These are phyloP conservation scores for Lithophane semibrunnea DNA, from an alignment of 2,888 invertebrate genomes.

Conservation along the genomic window DNA sequence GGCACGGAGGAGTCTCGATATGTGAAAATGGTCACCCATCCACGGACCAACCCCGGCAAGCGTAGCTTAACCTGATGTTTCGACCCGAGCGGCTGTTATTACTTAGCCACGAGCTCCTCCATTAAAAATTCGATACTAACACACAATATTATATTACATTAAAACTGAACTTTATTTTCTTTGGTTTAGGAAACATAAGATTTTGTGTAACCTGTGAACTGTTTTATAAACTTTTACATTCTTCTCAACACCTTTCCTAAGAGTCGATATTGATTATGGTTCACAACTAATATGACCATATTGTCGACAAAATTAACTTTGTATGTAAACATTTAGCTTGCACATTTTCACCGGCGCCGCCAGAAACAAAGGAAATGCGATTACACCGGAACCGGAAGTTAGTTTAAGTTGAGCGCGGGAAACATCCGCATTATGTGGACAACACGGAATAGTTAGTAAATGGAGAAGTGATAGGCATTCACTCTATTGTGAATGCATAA, in stretches of 20 bases:
- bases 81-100: no score
- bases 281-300: neutral
- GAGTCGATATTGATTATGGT: neutral
- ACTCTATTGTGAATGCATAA: no score
- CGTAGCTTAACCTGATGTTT: no score
- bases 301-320: slow-evolving; percentile 50
- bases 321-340: slow-evolving; percentile 71
- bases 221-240: neutral
- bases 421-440: slow-evolving; percentile 76
- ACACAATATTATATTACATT: no score
- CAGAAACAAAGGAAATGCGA: slow-evolving; percentile 85
- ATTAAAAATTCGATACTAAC: no score
- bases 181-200: neutral
- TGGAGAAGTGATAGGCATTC: slow-evolving; percentile 6
- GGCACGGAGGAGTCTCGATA: no score
- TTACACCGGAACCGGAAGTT: slow-evolving; percentile 85
- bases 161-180: no score
- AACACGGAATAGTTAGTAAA: slow-evolving; percentile 35
- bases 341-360: slow-evolving; percentile 76
- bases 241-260: neutral
- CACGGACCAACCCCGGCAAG: no score
- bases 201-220: neutral
- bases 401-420: slow-evolving; percentile 81
- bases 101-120: no score
- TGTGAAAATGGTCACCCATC: no score